Evolutionary conservation across 2,888 invertebrate genomes (phyloP), one percentile per base, ranked within the genome.

Genomic region (Apamea anceps): DNA sequence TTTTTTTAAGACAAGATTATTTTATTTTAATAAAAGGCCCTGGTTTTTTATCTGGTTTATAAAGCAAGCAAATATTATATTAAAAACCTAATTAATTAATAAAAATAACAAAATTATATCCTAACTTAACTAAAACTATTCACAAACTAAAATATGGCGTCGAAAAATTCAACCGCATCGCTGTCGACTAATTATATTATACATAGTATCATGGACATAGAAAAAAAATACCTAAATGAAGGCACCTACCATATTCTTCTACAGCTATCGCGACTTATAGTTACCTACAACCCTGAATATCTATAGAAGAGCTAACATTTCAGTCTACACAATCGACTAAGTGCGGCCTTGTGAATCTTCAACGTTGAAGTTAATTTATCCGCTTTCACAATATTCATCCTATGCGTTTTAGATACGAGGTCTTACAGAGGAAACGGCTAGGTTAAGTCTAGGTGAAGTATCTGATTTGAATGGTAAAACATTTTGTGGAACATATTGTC

Each of bases 301-400:
- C 12, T n/a, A n/a, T 0, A 66, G 25, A 37, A n/a, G 25, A 25
- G 1, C n/a, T 45, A 8, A 25, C 0, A 51, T 70, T 51, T 1
- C 8, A 32, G 8, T 51, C 13, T 70, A 7, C 28, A 21, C 48
- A 21, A 21, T 51, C 12, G 3, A 25, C 25, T 32, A 5, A 42
- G 13, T n/a, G 7, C 6, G 2, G 32, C 76, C 77, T 65, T 76
- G 42, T 45, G 54, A 12, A 45, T 77, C 65, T 77, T 77, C 77
- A 76, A 54, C 25, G n/a, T 12, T 45, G 21, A 21, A 65, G 45
- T 45, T 66, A 45, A 65, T 76, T 63, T n/a, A 76, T 54, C 13
- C 65, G 77, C 32, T 77, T 77, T 77, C 77, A 48, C 65, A 66
- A 77, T 66, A 54, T 6, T 63, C 28, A 15, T 18, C 25, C 63